These are phyloP conservation scores for Dallia pectoralis DNA, from an alignment of 2,797 vertebrate genomes.

Conservation along the genomic window DNA sequence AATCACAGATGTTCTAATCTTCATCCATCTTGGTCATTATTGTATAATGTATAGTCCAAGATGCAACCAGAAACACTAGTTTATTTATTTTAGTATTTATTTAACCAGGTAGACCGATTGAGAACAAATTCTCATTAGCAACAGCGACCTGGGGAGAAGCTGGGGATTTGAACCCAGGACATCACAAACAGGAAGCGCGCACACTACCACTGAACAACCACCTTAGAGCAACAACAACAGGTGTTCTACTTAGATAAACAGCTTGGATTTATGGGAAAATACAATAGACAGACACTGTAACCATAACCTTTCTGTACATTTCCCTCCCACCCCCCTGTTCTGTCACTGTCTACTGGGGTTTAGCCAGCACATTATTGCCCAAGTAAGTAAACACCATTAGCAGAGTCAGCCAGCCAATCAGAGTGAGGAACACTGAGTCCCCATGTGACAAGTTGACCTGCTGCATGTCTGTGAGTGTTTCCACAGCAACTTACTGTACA, in stretches of 20 bases:
- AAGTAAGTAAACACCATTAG: conserved; percentile 79
- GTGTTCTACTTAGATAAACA: background rate
- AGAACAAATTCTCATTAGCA: no score
- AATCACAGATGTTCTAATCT: background rate
- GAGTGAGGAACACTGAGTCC: conserved; percentile 57
- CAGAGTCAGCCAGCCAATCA: conserved; percentile 71
- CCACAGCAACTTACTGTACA: conserved; percentile 79
- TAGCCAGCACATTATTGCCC: conserved; percentile 75
- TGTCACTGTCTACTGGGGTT: conserved; percentile 40
- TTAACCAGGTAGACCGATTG: no score
- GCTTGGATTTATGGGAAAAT: background rate
- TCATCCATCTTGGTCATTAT: background rate
- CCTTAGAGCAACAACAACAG: no score
- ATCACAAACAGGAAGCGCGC: background rate
- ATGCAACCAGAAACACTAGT: background rate
- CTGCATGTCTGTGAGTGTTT: conserved; percentile 74
- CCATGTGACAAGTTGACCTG: conserved; percentile 75
- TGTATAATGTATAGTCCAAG: background rate
- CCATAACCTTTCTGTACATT: conserved; percentile 10
- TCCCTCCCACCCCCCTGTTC: conserved; percentile 5
- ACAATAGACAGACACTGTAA: background rate
- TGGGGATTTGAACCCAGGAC: no score
- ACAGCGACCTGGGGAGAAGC: no score
- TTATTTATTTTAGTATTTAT: no score
- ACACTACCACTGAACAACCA: no score